A percentile compares a stretch with the other conserved stretches of the same genome.
phyloP scores from a whole-genome alignment of 2,113 vertebrate species.

The Pantherophis guttatus region DNA sequence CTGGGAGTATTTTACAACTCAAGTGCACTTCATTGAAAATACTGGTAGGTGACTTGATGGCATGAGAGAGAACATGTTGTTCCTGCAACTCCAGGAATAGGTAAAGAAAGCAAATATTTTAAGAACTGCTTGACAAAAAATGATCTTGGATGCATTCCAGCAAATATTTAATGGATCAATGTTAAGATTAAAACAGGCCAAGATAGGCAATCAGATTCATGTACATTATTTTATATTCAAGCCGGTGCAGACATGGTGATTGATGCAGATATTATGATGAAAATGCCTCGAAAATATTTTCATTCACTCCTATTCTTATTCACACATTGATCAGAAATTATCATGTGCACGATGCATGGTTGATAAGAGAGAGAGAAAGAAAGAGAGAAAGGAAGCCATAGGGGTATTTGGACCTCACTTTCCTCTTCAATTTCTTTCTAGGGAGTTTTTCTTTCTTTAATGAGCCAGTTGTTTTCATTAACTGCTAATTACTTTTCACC shows the following conservation, averaged over 20 bases:
- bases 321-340: slow-evolving; percentile 43
- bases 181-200: slow-evolving; percentile 34
- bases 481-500: slow-evolving; percentile 62
- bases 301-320: slow-evolving; percentile 10
- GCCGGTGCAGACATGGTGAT: slow-evolving; percentile 33
- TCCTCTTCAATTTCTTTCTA: slow-evolving; percentile 41
- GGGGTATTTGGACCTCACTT: slow-evolving; percentile 35
- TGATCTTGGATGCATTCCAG: slow-evolving; percentile 40
- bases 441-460: slow-evolving; percentile 50
- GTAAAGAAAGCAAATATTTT: slow-evolving; percentile 31
- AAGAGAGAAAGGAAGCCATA: background rate
- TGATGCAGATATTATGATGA: slow-evolving; percentile 15
- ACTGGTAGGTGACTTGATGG: background rate
- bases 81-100: slow-evolving; percentile 23
- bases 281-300: slow-evolving; percentile 34
- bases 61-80: slow-evolving; percentile 1
- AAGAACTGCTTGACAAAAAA: slow-evolving; percentile 34
- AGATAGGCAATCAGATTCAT: slow-evolving; percentile 40
- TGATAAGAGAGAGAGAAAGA: slow-evolving; percentile 21
- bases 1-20: background rate
- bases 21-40: background rate
- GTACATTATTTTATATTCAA: slow-evolving; percentile 37
- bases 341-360: slow-evolving; percentile 18
- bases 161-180: slow-evolving; percentile 11
- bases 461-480: slow-evolving; percentile 64